Percentiles rank a stretch among this genome's conserved stretches.
Conservation (phyloP, 2,888 invertebrate genomes). For the Ormyrus labotus region DNA sequence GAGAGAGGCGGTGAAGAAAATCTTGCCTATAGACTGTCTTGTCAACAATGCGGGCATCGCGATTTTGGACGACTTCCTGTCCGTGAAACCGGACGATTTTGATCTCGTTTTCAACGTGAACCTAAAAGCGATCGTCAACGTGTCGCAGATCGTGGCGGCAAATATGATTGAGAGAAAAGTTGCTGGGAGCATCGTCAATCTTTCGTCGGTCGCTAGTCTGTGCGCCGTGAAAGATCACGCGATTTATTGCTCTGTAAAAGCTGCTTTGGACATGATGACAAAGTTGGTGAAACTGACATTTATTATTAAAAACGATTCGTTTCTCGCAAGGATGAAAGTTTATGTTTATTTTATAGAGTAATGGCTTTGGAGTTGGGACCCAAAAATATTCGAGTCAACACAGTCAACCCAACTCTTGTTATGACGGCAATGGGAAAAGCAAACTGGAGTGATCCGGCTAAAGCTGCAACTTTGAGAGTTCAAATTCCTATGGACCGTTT, state of each 20-base stretch:
- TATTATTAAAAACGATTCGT: too few relatives aligned
- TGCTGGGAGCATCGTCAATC: conserved; percentile 90
- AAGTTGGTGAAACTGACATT: conserved; percentile 64
- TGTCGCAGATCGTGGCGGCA: conserved; percentile 88
- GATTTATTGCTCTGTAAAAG: conserved; percentile 91
- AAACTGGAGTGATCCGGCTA: conserved; percentile 89
- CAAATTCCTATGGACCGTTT: conserved; percentile 89
- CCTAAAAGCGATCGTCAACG: conserved; percentile 89
- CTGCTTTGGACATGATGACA: conserved; percentile 90
- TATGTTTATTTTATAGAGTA: conserved; percentile 73
- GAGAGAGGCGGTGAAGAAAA: conserved; percentile 78
- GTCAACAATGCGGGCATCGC: conserved; percentile 94
- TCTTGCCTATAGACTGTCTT: conserved; percentile 86
- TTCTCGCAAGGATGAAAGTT: too few relatives aligned
- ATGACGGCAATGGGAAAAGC: conserved; percentile 91
- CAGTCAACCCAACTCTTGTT: conserved; percentile 96
- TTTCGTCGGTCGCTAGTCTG: conserved; percentile 90
- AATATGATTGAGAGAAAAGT: conserved; percentile 84
- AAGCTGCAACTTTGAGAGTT: conserved; percentile 83
- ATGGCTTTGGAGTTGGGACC: conserved; percentile 92
- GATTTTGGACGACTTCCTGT: conserved; percentile 82
- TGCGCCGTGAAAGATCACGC: conserved; percentile 86
- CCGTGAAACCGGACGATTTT: conserved; percentile 82
- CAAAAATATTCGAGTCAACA: conserved; percentile 90
- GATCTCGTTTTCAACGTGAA: conserved; percentile 86